Base-by-base conservation (phyloP, 1,140 invertebrate species). In the Plectrocnemia conspersa region DNA sequence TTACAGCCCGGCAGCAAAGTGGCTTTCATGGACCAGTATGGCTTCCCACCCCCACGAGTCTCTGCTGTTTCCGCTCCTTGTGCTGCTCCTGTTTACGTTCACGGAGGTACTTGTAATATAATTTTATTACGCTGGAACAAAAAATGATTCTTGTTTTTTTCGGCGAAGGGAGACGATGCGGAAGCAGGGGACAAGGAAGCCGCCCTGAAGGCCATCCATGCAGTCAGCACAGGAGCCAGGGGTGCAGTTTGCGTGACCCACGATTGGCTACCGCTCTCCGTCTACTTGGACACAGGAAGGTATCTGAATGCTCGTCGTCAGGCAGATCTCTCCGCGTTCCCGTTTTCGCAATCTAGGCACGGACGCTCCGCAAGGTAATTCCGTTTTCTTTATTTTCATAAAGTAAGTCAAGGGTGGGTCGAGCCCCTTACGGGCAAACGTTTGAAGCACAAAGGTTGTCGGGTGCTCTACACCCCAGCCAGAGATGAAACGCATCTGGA, bases 301-400 rank as follows among this genome's bases (percentile, higher is more conserved):
- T 88, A 83, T 73, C 83, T 86, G 64, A 73, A 79, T 1, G 80
- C 82, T 19, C 74, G 83, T 46, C 83, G 86, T 61, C 83, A 87
- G 61, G 80, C 82, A 2, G 85, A 88, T 64, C 75, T 89, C 57
- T 81, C 84, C 1, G 84, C 85, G 15, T 79, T 78, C 52, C 74
- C 88, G 58, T 68, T 89, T 1, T n/a, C 81, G 84, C 58, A 83
- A 85, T 64, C 75, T 86, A 10, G 82, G 82, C 21, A 41, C 55
- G 7, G 45, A 19, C 3, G 54, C 55, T 3, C 15, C 42, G 1
- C 54, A 58, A 55, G 55, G 59, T 55, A 27, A 46, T n/a, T n/a
- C n/a, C n/a, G n/a, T n/a, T n/a, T n/a, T n/a, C n/a, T n/a, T n/a
- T n/a, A n/a, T n/a, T n/a, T n/a, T n/a, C n/a, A n/a, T n/a, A n/a